phyloP scores from a whole-genome alignment of 1,140 invertebrate genomes.

The Neuroterus valhalla region DNA sequence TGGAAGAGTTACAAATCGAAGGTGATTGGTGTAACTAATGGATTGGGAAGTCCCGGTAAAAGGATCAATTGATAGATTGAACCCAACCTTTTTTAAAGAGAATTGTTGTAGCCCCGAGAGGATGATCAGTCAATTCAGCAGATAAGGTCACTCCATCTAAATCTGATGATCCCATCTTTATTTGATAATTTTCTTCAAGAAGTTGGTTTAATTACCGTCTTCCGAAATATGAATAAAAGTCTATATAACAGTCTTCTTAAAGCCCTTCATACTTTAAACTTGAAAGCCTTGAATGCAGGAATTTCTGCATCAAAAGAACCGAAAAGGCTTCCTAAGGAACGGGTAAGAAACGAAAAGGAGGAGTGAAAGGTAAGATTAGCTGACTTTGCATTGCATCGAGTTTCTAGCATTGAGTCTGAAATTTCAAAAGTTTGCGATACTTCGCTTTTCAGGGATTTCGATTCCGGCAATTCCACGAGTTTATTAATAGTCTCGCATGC shows the following conservation, averaged over 20 bases:
- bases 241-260: neutral
- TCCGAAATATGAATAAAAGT: too few relatives aligned
- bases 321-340: neutral
- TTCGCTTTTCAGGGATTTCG: slow-evolving; percentile 17
- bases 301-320: neutral
- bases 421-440: slow-evolving; percentile 18
- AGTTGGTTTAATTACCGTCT: neutral
- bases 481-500: slow-evolving; percentile 13
- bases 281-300: neutral
- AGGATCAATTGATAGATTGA: slow-evolving; percentile 22
- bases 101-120: neutral
- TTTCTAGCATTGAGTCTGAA: slow-evolving; percentile 12
- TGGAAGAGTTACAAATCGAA: slow-evolving; percentile 24
- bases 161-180: neutral
- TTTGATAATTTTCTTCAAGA: neutral
- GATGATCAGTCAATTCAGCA: neutral
- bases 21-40: slow-evolving; percentile 20
- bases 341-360: slow-evolving; percentile 1
- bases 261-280: slow-evolving; percentile 10
- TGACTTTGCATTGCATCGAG: slow-evolving; percentile 21
- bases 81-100: neutral
- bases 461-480: neutral
- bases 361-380: slow-evolving; percentile 11
- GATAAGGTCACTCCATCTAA: neutral
- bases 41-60: neutral